phyloP scores from a whole-genome alignment of 1,140 invertebrate species.

The Hyles euphorbiae region DNA sequence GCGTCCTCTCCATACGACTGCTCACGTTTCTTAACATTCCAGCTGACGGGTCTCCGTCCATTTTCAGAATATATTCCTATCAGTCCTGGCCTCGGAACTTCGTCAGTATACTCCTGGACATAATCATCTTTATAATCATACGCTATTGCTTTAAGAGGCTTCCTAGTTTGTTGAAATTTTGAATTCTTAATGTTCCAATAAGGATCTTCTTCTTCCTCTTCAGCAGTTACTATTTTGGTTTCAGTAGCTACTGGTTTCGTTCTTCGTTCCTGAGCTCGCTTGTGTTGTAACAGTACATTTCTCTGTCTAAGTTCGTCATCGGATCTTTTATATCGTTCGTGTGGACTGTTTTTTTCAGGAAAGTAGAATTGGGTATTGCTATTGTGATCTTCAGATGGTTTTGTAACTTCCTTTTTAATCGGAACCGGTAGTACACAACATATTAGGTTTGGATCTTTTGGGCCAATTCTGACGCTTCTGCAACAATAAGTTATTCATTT shows the following conservation, averaged over 20 bases:
- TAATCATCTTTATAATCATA: conserved; percentile 37
- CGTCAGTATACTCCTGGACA: conserved; percentile 43
- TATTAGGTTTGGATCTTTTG: background rate
- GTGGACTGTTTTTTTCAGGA: conserved; percentile 5
- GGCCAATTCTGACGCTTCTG: background rate
- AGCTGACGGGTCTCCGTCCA: conserved; percentile 32
- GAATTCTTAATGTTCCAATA: conserved; percentile 60
- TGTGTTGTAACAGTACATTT: conserved; percentile 24
- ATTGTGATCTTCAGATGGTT: background rate
- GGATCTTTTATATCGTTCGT: conserved; percentile 38
- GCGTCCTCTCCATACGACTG: conserved; percentile 13
- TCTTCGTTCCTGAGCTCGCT: conserved; percentile 23
- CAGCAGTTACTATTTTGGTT: conserved; percentile 39
- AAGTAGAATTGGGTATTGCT: conserved; percentile 13
- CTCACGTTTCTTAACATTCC: conserved; percentile 30
- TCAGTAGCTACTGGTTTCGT: conserved; percentile 7
- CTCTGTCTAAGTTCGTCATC: conserved; percentile 27
- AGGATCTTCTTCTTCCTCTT: conserved; percentile 51
- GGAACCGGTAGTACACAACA: conserved; percentile 20
- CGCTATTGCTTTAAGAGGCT: conserved; percentile 16
- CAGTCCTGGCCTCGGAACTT: conserved; percentile 56
- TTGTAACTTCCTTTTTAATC: background rate
- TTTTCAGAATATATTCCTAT: conserved; percentile 56
- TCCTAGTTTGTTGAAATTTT: conserved; percentile 30
- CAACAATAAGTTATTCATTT: background rate